Base-by-base conservation (phyloP, 1,140 invertebrate species). In the Diploscapter pachys region DNA sequence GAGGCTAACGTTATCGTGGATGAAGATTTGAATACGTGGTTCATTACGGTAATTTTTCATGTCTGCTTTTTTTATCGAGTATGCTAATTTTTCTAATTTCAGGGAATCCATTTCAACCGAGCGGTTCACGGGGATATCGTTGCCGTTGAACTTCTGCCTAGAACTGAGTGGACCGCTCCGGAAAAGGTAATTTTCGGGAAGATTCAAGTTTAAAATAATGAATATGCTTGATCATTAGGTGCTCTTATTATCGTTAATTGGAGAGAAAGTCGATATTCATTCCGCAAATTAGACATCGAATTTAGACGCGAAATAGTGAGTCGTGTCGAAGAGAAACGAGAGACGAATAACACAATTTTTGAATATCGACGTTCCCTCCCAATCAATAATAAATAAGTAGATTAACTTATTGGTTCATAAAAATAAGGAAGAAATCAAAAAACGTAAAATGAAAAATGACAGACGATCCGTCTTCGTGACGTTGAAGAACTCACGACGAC, bases 111-210 rank as follows among this genome's bases (percentile, higher is more conserved):
- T 56, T 74, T 97, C 51, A 99, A 99, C 87, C 89, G 97, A 71
- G 93, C 94, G n/a, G 91, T 98, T 3, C 92, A 99, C 87, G 95
- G 94, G 51, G 97, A 99, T 86, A 88, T 91, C 73, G 95, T 99
- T 9, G 96, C 93, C 8, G 87, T 99, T 72, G 90, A 97, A 87
- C 87, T 99, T 13, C 89, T 99, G 50, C 92, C 94, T 3, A 90
- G 98, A 88, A 89, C 90, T 63, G 88, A 98, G 82, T 99, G 97
- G 96, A 91, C 91, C 53, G 91, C 94, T 31, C 92, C 92, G 68
- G 82, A 87, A 75, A 86, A 84, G 53, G 59, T 67, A 5, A 11
- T 68, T 6, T 55, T 68, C 8, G 11, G 51, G 5, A 49, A 51
- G 31, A 51, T 48, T 64, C 51, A 48, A 13, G 63, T 48, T 9